Base-by-base conservation (phyloP, 2,888 invertebrate species). In the Brachylomia viminalis region DNA sequence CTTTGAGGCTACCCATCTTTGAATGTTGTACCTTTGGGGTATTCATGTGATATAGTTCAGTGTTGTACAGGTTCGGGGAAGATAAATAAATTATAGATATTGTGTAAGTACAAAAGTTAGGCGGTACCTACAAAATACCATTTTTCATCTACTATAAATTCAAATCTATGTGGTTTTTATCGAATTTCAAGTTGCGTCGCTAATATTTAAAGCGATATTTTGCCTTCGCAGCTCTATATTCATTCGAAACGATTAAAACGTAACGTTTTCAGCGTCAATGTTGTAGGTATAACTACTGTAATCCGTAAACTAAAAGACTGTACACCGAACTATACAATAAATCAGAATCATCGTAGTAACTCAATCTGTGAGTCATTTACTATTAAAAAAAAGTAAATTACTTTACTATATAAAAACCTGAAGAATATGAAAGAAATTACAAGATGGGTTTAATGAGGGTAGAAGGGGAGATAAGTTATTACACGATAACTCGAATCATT, bases 1-100 rank as follows among this genome's bases (percentile, higher is more conserved):
- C 90, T 88, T 85, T 71, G 85, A 75, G 80, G 72, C 84, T 71
- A 85, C 80, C 86, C 86, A 78, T 84, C 87, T 90, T 87, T 74
- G 86, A 86, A 84, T 86, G 84, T 79, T 84, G 80, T 85, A 80
- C 75, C 79, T 76, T 70, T 77, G 66, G 72, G 80, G 85, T 88
- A 84, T 85, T 80, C 79, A 86, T 84, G 64, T 67, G 72, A 75
- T 80, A 72, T 72, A 65, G 52, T 38, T 62, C 38, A 65, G 17
- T 65, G 13, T n/a, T 27, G 6, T 45, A 52, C 59, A 49, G 42
- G n/a, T 75, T 65, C 17, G 7, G 15, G 15, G 30, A 30, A 58
- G 54, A 75, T 58, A 65, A 2, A n/a, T n/a, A n/a, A 27, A 81
- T 75, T 71, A 27, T 33, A 20, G 17, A 10, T 42, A 10, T 8